These are phyloP conservation scores for Lepidonotus clava DNA, from an alignment of 2,888 invertebrate genomes.

Conservation along the genomic window DNA sequence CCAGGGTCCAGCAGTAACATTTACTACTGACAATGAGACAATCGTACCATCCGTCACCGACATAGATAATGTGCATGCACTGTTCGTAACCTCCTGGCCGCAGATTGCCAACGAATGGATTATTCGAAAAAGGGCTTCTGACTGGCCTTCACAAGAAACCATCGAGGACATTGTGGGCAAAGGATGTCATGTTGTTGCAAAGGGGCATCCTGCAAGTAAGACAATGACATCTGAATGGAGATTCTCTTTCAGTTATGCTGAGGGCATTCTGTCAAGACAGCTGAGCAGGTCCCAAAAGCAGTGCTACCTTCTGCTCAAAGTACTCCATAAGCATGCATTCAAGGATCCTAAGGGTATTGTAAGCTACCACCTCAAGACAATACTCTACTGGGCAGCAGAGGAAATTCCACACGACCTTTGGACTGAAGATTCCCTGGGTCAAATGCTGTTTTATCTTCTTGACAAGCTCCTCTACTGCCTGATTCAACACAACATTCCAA, in stretches of 20 bases:
- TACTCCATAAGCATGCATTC: neutral
- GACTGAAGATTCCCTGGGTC: neutral
- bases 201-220: neutral
- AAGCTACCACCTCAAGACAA: slow-evolving; percentile 40
- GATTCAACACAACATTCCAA: neutral
- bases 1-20: too few species aligned
- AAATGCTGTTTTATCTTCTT: neutral
- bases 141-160: neutral
- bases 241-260: slow-evolving; percentile 5
- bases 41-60: too few species aligned
- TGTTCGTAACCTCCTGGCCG: too few species aligned
- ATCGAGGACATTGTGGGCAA: neutral
- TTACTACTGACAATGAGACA: too few species aligned
- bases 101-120: neutral
- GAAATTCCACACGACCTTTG: neutral
- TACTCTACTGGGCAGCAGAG: slow-evolving; percentile 21
- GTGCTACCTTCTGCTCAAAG: neutral
- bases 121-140: neutral
- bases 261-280: neutral
- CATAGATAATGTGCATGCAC: too few species aligned
- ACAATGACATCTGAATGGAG: slow-evolving; percentile 20
- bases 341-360: neutral
- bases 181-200: slow-evolving; percentile 19
- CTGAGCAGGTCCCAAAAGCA: neutral
- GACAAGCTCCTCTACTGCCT: slow-evolving; percentile 7